Base-by-base conservation (phyloP, 2,888 invertebrate species). In the Brachycybe producta region DNA sequence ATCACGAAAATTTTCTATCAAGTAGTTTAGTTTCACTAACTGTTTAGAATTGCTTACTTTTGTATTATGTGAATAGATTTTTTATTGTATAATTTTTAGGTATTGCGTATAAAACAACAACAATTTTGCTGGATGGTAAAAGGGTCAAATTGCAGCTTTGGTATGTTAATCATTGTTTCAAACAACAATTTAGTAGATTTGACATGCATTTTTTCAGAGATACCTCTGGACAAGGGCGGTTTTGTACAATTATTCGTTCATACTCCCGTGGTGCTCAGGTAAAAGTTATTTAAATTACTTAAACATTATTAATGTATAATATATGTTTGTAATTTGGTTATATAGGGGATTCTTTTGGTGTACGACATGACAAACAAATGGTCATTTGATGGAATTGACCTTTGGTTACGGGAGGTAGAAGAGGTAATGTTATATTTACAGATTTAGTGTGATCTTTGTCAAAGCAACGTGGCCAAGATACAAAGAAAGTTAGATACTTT, bases 291-390 rank as follows among this genome's bases (percentile, higher is more conserved):
- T 43, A 32, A 11, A 17, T 43, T 21, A 5, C 23, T 40, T 21
- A 30, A 92, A 95, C 69, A 21, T 40, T 40, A 40, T 40, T 40
- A 21, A 19, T 5, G 17, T 17, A 28, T 35, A 3, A 44, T 28
- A 17, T 5, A 3, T 2, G 19, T 30, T 30, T 44, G 92, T 92
- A 80, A 91, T 91, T 17, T 44, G 2, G 19, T 11, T 11, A 21
- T 61, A 32, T 60, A 95, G 74, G 95, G 95, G 59, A 88, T 97
- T 59, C 77, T 97, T 47, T 75, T 97, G 54, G 95, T 97, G 28
- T 97, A 95, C 71, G 95, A 97, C 68, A 94, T 97, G 61, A 95
- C 95, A 52, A 95, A 92, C 70, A 88, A 91, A 69, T 95, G 95
- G 95, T 92, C 92, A 42, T 97, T 97, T 67, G 92, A 94, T 70